Conservation (phyloP, 2,888 invertebrate species). For the Germaria angustata region DNA sequence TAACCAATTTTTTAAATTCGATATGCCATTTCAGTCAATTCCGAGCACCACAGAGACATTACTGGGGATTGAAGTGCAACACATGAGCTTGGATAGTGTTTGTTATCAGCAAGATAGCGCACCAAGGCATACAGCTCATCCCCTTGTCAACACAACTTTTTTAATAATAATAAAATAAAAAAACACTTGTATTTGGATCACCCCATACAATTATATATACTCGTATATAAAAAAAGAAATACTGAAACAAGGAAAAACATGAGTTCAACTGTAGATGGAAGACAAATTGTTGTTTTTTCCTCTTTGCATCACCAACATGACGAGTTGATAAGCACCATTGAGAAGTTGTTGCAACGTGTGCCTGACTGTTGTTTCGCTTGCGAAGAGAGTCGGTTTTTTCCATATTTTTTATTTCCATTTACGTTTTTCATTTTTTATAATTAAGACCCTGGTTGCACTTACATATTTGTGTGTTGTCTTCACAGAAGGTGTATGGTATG, state of each 20-base stretch:
- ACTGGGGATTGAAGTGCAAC: too few relatives aligned
- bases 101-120: too few relatives aligned
- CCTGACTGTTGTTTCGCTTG: conserved; percentile 34
- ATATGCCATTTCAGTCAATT: too few relatives aligned
- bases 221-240: background rate
- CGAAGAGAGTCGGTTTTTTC: conserved; percentile 22
- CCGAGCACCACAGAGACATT: too few relatives aligned
- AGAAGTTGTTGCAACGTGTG: conserved; percentile 63
- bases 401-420: background rate
- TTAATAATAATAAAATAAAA: too few relatives aligned
- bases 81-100: too few relatives aligned
- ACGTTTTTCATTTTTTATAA: conserved; percentile 41
- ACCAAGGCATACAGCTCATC: too few relatives aligned
- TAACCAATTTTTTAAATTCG: too few relatives aligned
- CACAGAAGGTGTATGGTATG: conserved; percentile 59
- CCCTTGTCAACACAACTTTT: too few relatives aligned
- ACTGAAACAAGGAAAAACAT: background rate
- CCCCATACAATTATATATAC: too few relatives aligned
- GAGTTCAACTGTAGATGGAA: conserved; percentile 13
- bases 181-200: too few relatives aligned
- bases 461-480: conserved; percentile 20
- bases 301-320: conserved; percentile 32
- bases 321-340: conserved; percentile 57
- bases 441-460: conserved; percentile 42
- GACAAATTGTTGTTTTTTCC: conserved; percentile 19